Evolutionary conservation across 2,797 vertebrate genomes (phyloP).

Genomic region (Monodelphis domestica): DNA sequence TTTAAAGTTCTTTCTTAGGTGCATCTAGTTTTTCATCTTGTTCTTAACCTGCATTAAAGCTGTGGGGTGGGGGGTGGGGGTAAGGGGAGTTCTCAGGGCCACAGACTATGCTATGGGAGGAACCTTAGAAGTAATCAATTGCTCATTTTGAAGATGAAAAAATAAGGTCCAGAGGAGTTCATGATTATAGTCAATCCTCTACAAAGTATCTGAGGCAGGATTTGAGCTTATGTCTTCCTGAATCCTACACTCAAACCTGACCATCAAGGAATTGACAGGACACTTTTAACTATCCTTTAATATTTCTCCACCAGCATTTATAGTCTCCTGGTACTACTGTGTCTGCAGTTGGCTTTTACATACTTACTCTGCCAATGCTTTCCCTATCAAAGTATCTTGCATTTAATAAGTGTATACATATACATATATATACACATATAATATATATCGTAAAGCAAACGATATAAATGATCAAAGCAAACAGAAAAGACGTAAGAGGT

Average conservation of each 20-base stretch:
- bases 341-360: neutral
- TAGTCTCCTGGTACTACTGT: neutral
- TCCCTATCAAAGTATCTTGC: neutral
- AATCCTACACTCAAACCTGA: neutral
- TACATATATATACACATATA: too few relatives aligned
- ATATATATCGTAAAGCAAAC: neutral
- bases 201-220: neutral
- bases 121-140: neutral
- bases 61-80: neutral
- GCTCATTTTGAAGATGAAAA: neutral
- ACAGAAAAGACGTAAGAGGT: neutral
- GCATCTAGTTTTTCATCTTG: neutral
- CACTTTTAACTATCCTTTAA: neutral
- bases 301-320: neutral
- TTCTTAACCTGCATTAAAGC: neutral
- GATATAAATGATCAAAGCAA: neutral
- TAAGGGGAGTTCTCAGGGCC: neutral
- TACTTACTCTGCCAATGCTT: neutral
- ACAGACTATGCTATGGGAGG: neutral
- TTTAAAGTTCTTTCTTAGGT: neutral
- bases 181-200: neutral
- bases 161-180: neutral
- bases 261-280: neutral
- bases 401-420: neutral
- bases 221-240: neutral